These are phyloP conservation scores for Sandelia bainsii DNA, from an alignment of 2,797 vertebrate species.

Conservation along the genomic window DNA sequence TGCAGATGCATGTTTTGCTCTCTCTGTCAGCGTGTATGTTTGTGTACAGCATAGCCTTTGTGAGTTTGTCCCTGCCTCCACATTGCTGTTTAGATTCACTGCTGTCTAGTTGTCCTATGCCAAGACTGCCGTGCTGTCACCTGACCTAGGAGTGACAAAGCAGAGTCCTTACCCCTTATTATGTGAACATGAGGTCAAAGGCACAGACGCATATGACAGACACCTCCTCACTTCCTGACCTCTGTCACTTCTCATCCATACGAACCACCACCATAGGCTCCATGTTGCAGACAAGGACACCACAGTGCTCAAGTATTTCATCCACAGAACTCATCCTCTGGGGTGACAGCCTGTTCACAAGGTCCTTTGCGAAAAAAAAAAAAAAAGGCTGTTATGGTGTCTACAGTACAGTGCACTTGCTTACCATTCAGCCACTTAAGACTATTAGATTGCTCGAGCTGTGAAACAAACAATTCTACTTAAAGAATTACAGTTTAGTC, in stretches of 20 bases:
- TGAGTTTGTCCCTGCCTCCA: conserved; percentile 23
- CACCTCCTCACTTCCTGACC: conserved; percentile 78
- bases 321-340: conserved; percentile 50
- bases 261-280: conserved; percentile 67
- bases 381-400: conserved; percentile 10
- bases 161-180: conserved; percentile 83
- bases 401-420: conserved; percentile 1
- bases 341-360: conserved; percentile 43
- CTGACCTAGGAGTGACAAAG: conserved; percentile 80
- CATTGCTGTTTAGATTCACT: conserved; percentile 55
- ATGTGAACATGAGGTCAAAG: conserved; percentile 82
- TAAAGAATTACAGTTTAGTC: not conserved
- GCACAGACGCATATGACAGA: conserved; percentile 76
- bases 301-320: conserved; percentile 63
- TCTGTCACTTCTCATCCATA: conserved; percentile 82
- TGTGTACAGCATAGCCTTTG: conserved; percentile 31
- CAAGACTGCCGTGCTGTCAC: conserved; percentile 66
- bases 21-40: conserved; percentile 25
- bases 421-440: conserved; percentile 4
- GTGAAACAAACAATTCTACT: conserved; percentile 14
- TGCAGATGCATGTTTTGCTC: conserved; percentile 51
- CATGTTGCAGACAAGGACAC: conserved; percentile 70
- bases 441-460: conserved; percentile 18
- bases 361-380: conserved; percentile 49
- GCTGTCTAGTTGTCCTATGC: conserved; percentile 52